Percentiles rank a stretch among this genome's conserved stretches.
These are phyloP conservation scores for Emydoidea blandingii DNA, from an alignment of 2,797 vertebrate genomes.

Conservation along the genomic window DNA sequence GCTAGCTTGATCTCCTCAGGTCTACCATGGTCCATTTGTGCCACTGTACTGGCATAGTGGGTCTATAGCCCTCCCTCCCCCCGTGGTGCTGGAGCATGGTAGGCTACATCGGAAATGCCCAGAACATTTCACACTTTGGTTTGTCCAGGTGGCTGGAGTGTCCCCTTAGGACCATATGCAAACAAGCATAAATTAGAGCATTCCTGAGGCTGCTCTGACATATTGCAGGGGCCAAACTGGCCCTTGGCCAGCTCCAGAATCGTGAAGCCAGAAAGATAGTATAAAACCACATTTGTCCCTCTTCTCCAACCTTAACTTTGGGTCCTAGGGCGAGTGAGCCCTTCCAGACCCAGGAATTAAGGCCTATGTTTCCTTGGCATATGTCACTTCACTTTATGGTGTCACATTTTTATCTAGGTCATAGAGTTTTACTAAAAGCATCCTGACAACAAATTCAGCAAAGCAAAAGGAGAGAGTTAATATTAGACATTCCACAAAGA, in stretches of 20 bases:
- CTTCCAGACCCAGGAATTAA: neutral
- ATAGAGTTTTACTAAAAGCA: too few relatives aligned
- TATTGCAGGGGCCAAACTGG: neutral
- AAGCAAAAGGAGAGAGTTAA: too few relatives aligned
- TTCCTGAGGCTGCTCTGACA: neutral
- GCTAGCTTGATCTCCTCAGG: accelerated
- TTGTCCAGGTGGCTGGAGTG: neutral
- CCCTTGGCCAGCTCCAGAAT: neutral
- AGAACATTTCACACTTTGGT: neutral
- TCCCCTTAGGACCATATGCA: neutral
- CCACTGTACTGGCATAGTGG: neutral
- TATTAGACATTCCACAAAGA: too few relatives aligned
- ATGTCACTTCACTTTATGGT: too few relatives aligned
- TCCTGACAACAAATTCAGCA: too few relatives aligned
- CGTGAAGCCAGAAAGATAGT: neutral
- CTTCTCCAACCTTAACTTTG: neutral
- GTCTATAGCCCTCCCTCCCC: neutral
- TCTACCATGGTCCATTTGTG: neutral
- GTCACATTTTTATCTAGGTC: too few relatives aligned
- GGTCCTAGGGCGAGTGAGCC: neutral
- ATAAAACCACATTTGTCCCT: neutral
- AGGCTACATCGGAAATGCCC: too few relatives aligned
- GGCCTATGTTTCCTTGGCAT: too few relatives aligned
- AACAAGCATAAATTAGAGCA: neutral
- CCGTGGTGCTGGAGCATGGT: neutral